Base-by-base conservation (phyloP, 2,888 invertebrate species). In the Priocnemis perturbator region DNA sequence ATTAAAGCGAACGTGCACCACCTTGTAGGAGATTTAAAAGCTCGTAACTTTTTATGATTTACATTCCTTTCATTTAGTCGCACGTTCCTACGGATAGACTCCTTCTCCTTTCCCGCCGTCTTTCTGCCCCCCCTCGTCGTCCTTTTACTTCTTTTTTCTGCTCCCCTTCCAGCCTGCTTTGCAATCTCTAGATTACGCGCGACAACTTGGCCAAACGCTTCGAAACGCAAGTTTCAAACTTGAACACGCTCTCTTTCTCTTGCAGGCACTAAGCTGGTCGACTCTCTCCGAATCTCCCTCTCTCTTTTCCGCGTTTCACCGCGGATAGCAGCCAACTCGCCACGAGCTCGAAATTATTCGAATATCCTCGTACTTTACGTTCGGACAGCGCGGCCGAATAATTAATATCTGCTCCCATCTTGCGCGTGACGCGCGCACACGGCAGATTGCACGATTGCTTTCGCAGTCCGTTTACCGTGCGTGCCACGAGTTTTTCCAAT, bases 1-100 rank as follows among this genome's bases (percentile, higher is more conserved):
- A 87, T 87, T 87, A 87, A 87, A 86, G 87, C 86, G 86, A 88
- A 87, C 87, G 88, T 87, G 87, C 87, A 84, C 86, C 87, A 87
- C 86, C 88, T 88, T 88, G 88, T 86, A 87, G 86, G 85, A 88
- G 88, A 89, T 88, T 88, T 89, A 88, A 88, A 89, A 88, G 88
- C 87, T 88, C 88, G 88, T 88, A 88, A 88, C 88, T 89, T 89
- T 89, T 88, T 89, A 88, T 88, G 88, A 88, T 88, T 88, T 88
- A 89, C 87, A 88, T 88, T 88, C 87, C 86, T 88, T 88, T 88
- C 88, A 88, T 88, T 88, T 88, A 87, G 87, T 88, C 87, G 85
- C 87, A 83, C 85, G 83, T 85, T 83, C 83, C 78, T 81, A 77
- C 82, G 83, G 81, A 85, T 85, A 78, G 82, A 85, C 83, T 81